Evolutionary conservation across 2,888 invertebrate genomes (phyloP).

Genomic region (Drosophila heteroneura): DNA sequence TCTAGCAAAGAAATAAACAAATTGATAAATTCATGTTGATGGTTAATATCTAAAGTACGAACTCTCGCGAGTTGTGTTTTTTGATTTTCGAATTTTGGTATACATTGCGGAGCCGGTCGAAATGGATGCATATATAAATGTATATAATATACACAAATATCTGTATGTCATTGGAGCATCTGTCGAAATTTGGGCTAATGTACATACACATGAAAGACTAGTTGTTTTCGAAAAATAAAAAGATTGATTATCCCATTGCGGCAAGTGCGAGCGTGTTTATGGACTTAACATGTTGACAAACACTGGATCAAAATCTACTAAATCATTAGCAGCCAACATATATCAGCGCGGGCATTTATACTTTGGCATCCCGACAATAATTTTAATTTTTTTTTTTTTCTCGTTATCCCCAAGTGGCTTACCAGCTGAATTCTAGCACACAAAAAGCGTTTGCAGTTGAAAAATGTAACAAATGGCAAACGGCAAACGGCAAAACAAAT

Average conservation of each 20-base stretch:
- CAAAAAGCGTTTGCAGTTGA: slow-evolving; percentile 1
- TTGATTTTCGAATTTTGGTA: background rate
- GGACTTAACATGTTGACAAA: background rate
- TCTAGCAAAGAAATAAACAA: background rate
- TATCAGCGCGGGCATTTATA: slow-evolving; percentile 3
- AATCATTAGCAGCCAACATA: background rate
- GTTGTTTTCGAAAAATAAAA: slow-evolving; percentile 3
- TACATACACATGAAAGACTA: background rate
- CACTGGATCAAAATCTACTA: background rate
- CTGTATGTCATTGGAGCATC: background rate
- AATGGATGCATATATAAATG: background rate
- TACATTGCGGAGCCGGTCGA: background rate
- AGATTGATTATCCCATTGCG: slow-evolving; percentile 2
- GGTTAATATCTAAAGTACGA: background rate
- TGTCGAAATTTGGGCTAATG: background rate
- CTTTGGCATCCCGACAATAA: background rate
- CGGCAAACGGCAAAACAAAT: slow-evolving; percentile 6
- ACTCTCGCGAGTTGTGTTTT: background rate
- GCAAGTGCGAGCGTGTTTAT: background rate
- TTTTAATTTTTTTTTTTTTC: background rate
- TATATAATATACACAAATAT: background rate
- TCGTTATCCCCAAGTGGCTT: slow-evolving; percentile 1
- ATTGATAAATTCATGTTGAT: background rate
- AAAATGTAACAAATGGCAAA: slow-evolving; percentile 5
- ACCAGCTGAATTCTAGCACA: slow-evolving; percentile 5